Conservation (phyloP, 2,797 vertebrate species). For the Toxotes lorentzi region DNA sequence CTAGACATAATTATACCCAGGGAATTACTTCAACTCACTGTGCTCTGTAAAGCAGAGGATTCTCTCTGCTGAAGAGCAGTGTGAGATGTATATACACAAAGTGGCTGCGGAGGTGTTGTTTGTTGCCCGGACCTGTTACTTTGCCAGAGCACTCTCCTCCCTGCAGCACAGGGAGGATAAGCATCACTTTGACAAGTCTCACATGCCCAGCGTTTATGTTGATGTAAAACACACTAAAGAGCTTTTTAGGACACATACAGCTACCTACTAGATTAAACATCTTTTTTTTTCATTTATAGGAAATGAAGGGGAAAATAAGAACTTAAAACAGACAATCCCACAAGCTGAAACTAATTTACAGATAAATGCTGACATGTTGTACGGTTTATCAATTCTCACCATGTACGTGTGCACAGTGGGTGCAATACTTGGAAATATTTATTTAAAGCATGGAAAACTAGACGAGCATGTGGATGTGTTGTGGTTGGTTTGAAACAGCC, state of each 20-base stretch:
- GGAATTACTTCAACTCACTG: conserved; percentile 53
- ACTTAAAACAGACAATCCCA: conserved; percentile 28
- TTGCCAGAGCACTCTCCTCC: conserved; percentile 39
- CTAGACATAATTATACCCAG: conserved; percentile 47
- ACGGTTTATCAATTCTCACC: conserved; percentile 24
- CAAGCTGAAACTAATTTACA: conserved; percentile 25
- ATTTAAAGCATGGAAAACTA: conserved; percentile 27
- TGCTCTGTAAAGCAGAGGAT: conserved; percentile 31
- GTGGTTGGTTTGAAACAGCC: conserved; percentile 31
- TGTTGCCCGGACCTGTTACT: conserved; percentile 54
- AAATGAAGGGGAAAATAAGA: conserved; percentile 29
- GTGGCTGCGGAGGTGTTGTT: conserved; percentile 55
- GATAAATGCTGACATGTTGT: conserved; percentile 27
- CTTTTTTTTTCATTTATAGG: background rate
- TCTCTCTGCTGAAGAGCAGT: conserved; percentile 9
- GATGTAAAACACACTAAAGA: conserved; percentile 33
- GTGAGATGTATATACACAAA: conserved; percentile 36
- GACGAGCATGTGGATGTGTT: conserved; percentile 4
- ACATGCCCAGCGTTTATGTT: conserved; percentile 9
- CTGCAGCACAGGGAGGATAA: conserved; percentile 31
- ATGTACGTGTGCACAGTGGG: background rate
- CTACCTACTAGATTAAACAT: conserved; percentile 23
- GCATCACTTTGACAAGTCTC: conserved; percentile 45
- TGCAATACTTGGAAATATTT: conserved; percentile 10
- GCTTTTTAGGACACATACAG: conserved; percentile 28